These are phyloP conservation scores for Heliocidaris tuberculata DNA, from an alignment of 35 echinoderm and acorn worm species.

Conservation along the genomic window DNA sequence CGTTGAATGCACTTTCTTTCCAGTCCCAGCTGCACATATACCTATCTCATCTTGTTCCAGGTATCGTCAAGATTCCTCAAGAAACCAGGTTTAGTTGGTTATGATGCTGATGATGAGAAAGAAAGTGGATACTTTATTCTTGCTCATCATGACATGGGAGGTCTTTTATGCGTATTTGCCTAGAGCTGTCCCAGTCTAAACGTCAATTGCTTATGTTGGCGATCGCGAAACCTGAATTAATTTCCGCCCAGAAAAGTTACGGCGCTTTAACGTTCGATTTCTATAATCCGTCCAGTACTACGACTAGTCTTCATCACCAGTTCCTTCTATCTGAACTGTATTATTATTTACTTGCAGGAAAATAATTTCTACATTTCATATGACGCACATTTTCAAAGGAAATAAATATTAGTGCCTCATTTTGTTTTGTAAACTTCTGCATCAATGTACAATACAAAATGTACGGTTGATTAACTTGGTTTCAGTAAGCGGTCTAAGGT, in stretches of 20 bases:
- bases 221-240: slow-evolving; percentile 19
- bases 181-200: background rate
- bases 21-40: background rate
- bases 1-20: background rate
- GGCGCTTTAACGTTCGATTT: background rate
- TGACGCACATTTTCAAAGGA: no score
- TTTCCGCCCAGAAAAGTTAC: slow-evolving; percentile 24
- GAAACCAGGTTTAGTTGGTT: background rate
- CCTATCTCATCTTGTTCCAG: background rate
- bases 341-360: no score
- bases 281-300: background rate
- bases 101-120: background rate
- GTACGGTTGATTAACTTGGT: no score
- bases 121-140: background rate
- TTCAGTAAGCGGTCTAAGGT: no score
- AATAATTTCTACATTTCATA: no score
- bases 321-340: no score
- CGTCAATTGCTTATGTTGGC: slow-evolving; percentile 29
- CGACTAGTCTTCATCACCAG: no score
- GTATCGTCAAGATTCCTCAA: background rate
- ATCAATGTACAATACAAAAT: no score
- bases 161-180: background rate
- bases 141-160: background rate
- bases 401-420: no score
- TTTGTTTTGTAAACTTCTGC: no score